Evolutionary conservation across 1,140 invertebrate genomes (phyloP).

Genomic region (Theocolax elegans): DNA sequence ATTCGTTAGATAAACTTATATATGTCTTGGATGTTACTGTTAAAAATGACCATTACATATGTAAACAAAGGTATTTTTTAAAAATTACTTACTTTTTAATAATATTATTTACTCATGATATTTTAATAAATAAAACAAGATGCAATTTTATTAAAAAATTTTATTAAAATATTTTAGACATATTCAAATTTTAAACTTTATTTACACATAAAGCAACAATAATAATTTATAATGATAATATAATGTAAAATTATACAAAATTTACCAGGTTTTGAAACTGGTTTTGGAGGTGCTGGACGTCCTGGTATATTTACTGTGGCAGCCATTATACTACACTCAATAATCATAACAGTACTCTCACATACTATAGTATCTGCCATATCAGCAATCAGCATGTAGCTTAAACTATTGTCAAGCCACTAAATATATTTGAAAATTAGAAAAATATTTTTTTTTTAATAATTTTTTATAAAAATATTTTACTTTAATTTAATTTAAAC

Average conservation of each 20-base stretch:
- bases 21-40: background rate
- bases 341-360: slow-evolving; percentile 40
- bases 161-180: background rate
- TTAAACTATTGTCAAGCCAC: slow-evolving; percentile 15
- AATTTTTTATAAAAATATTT: background rate
- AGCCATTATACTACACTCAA: slow-evolving; percentile 46
- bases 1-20: background rate
- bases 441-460: slow-evolving; percentile 5
- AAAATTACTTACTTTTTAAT: too few relatives aligned
- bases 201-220: slow-evolving; percentile 15
- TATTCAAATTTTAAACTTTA: slow-evolving; percentile 24
- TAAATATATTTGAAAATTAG: background rate
- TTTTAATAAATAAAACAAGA: slow-evolving; percentile 18
- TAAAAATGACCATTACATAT: too few relatives aligned
- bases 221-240: background rate
- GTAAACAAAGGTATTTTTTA: too few relatives aligned
- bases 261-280: slow-evolving; percentile 59
- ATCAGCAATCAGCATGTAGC: background rate
- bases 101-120: too few relatives aligned
- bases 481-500: background rate
- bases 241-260: slow-evolving; percentile 20
- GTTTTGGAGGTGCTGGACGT: slow-evolving; percentile 53
- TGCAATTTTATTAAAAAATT: slow-evolving; percentile 20
- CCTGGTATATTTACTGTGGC: slow-evolving; percentile 46
- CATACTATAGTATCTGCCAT: slow-evolving; percentile 17